Evolutionary conservation across 2,888 invertebrate species (phyloP).

Genomic region (Alsophila aescularia): DNA sequence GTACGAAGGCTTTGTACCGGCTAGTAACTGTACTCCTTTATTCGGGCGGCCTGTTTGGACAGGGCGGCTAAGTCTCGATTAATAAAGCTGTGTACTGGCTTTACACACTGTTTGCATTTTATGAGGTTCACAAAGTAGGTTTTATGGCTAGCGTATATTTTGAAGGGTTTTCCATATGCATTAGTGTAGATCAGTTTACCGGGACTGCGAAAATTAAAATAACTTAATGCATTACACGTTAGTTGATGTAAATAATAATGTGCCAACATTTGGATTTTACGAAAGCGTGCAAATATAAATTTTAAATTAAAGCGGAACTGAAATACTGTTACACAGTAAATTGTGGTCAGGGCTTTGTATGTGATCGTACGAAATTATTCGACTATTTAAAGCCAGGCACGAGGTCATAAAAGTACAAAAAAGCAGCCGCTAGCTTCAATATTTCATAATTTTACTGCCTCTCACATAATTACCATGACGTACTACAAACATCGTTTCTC

Average conservation of each 20-base stretch:
- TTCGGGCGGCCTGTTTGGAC: slow-evolving; percentile 65
- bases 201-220: not conserved
- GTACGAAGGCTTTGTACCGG: slow-evolving; percentile 60
- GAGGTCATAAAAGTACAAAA: not conserved
- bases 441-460: not conserved
- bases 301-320: no score
- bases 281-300: no score
- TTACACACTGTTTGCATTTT: slow-evolving; percentile 37
- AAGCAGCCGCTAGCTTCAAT: not conserved
- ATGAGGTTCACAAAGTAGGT: slow-evolving; percentile 15
- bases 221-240: no score
- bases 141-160: slow-evolving; percentile 4
- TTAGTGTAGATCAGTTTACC: not conserved
- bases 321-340: no score
- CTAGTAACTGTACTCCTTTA: slow-evolving; percentile 68
- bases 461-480: slow-evolving; percentile 33
- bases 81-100: slow-evolving; percentile 49
- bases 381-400: no score
- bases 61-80: slow-evolving; percentile 64
- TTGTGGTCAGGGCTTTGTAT: no score
- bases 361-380: no score
- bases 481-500: slow-evolving; percentile 39
- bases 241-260: no score
- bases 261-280: no score
- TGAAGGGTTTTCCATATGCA: not conserved